Evolutionary conservation across 2,113 vertebrate species (phyloP), one percentile per base, ranked within the genome.

Genomic region (Marcusenius ussheri): DNA sequence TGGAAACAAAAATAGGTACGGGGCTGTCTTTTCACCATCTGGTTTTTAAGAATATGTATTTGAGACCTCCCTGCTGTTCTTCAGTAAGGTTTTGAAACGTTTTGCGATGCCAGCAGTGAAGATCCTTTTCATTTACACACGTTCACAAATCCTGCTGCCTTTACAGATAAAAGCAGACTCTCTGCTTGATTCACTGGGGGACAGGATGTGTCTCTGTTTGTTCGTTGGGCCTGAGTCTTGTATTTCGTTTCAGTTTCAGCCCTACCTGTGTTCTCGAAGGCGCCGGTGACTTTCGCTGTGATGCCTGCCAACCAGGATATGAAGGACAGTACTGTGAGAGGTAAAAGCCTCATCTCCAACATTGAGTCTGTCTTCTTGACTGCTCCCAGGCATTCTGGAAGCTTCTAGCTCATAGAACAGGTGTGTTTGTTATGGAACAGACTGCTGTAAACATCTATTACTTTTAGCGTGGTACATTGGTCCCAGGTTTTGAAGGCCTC

Each of bases 311-410:
- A 21, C 89, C 74, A 0, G 98, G 98, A 24, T 97, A 98, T 2
- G 97, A 98, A 91, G 98, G 98, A 1, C 94, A 96, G 47, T 97
- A 98, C 91, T 99, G 98, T 91, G 97, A 99, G 93, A 97, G 96
- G 98, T 99, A 92, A 88, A 93, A 49, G 5, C 47, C 47, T 24
- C 21, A 45, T 84, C 39, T 46, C 42, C 17, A 24, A 24, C 35
- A 42, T 2, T 49, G 45, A n/a, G 46, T 80, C 31, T 42, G 35
- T 42, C 35, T 70, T 70, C 62, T 70, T 27, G 45, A n/a, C 8
- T 50, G 21, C n/a, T n/a, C 83, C 21, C 47, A 50, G 47, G 46
- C 46, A 13, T 13, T 7, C 9, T 86, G 45, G 47, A 86, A 86
- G 3, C 47, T 50, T 86, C 83, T 24, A 50, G 46, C 24, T 49